Evolutionary conservation across 2,888 invertebrate species (phyloP).

Genomic region (Deroplatys truncata): DNA sequence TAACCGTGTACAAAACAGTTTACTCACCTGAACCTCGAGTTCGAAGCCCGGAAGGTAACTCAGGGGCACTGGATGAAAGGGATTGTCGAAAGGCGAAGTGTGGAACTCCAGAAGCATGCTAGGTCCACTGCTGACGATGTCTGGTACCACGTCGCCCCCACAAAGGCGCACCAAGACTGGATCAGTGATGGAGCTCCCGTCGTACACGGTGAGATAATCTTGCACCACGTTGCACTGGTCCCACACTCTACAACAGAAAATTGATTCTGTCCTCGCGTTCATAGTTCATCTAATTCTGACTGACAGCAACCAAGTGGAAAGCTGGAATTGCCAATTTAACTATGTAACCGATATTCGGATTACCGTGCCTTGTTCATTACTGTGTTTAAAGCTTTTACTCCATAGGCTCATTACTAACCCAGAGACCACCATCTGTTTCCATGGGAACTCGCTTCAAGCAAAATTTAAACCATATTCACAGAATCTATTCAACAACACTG

Average conservation of each 20-base stretch:
- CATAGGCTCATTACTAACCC: too few relatives aligned
- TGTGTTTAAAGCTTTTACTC: too few relatives aligned
- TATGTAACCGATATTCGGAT: too few relatives aligned
- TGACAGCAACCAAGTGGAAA: neutral
- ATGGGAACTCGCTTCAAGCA: too few relatives aligned
- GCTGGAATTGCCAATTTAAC: too few relatives aligned
- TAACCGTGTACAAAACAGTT: neutral
- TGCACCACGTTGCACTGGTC: conserved; percentile 78
- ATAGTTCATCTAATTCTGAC: neutral
- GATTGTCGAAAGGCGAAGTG: conserved; percentile 77
- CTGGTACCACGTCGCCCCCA: conserved; percentile 76
- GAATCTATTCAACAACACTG: too few relatives aligned
- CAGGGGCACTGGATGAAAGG: conserved; percentile 72
- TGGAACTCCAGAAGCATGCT: conserved; percentile 76
- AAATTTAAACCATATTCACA: too few relatives aligned
- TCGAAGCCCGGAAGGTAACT: conserved; percentile 78
- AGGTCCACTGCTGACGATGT: conserved; percentile 72
- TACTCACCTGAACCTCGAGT: conserved; percentile 68
- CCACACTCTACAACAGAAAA: conserved; percentile 64
- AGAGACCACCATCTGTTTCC: too few relatives aligned
- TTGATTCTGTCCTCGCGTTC: neutral
- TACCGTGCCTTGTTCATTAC: too few relatives aligned
- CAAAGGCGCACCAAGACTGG: conserved; percentile 73
- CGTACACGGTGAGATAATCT: conserved; percentile 77
- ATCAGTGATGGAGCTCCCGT: conserved; percentile 62